Base-by-base conservation (phyloP, 2,113 vertebrate species). In the Sander vitreus region DNA sequence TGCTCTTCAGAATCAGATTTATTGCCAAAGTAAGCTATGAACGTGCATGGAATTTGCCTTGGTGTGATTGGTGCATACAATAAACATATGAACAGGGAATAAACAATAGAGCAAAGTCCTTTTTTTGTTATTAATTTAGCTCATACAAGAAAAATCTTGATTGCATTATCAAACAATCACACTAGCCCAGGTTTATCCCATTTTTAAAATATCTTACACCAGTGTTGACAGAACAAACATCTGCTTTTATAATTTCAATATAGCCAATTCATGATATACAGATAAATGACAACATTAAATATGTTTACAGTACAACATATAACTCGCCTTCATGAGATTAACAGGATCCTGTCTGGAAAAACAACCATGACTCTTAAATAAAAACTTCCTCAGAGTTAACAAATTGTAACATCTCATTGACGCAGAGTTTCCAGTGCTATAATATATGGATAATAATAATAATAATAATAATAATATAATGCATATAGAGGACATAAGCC, bases 251-350 rank as follows among this genome's bases (percentile, higher is more conserved):
- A 3, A 45, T 75, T 93, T 93, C 88, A 89, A 89, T 93, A 76
- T 87, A 87, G 79, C 78, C 81, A 81, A 84, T 86, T 85, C 87
- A 76, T 81, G 51, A 87, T 87, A 80, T 85, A 90, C 88, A 92
- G 60, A 92, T 57, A 83, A 73, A 83, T 85, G 73, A 85, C 50
- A 87, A 70, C 78, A 84, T 85, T 85, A 80, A 76, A 89, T 83
- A 87, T 68, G 77, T 88, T 89, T 90, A 92, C 81, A 91, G 83
- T 90, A 91, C 78, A 85, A 83, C 27, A 84, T 62, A 86, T 43
- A 30, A 68, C 10, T 63, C 53, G 19, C 62, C 62, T 63, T 73
- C 14, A 54, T 81, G 50, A 75, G 33, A 87, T 54, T 64, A 68
- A 76, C 69, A 89, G 63, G 82, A 89, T 76, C 72, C 71, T 53